Evolutionary conservation across 1,140 invertebrate genomes (phyloP).

Genomic region (Caenorhabditis briggsae): DNA sequence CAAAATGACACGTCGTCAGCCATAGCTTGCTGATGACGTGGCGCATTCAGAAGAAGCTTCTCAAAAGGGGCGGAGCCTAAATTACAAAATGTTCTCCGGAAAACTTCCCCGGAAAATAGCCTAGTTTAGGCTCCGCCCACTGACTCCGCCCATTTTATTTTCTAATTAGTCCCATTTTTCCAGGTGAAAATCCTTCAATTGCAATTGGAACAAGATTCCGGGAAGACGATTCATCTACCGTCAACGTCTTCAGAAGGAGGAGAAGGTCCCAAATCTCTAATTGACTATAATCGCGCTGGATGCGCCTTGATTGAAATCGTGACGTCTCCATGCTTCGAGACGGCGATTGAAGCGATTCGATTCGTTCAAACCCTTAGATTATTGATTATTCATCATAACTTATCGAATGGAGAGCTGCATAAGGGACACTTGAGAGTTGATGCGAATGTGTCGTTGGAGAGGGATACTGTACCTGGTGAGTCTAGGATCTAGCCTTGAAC

Average conservation of each 20-base stretch:
- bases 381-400: slow-evolving; percentile 84
- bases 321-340: slow-evolving; percentile 90
- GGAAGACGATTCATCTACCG: slow-evolving; percentile 87
- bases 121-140: too few relatives aligned
- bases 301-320: slow-evolving; percentile 94
- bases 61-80: too few relatives aligned
- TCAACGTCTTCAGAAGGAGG: background rate
- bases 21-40: too few relatives aligned
- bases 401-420: slow-evolving; percentile 93
- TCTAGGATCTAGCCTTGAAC: too few relatives aligned
- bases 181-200: slow-evolving; percentile 85
- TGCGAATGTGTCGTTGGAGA: slow-evolving; percentile 92
- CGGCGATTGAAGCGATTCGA: slow-evolving; percentile 90
- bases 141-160: too few relatives aligned
- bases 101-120: too few relatives aligned
- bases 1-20: too few relatives aligned
- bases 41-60: too few relatives aligned
- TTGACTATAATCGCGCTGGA: slow-evolving; percentile 74
- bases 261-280: background rate
- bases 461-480: slow-evolving; percentile 84
- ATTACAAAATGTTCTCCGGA: too few relatives aligned
- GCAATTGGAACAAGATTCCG: slow-evolving; percentile 97
- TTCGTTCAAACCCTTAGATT: slow-evolving; percentile 89
- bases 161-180: background rate
- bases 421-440: slow-evolving; percentile 96